phyloP scores from a whole-genome alignment of 2,113 vertebrate species.

The Petrocephalus microphthalmus region DNA sequence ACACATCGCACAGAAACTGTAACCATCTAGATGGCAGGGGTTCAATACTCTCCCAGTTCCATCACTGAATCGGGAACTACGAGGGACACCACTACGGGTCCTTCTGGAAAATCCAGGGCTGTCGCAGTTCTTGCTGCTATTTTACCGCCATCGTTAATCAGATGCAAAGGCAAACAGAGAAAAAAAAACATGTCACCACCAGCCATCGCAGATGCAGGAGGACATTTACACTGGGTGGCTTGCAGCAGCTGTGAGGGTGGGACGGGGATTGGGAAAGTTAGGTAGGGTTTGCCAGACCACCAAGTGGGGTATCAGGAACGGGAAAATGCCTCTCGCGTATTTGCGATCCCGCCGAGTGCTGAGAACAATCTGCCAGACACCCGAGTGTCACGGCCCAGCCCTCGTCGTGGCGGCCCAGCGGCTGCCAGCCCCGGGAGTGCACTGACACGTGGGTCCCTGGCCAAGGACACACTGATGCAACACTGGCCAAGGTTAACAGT shows the following conservation, averaged over 20 bases:
- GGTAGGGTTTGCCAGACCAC: background rate
- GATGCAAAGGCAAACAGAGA: background rate
- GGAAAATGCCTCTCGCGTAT: background rate
- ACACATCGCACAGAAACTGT: background rate
- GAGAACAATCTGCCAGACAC: background rate
- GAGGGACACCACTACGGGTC: background rate
- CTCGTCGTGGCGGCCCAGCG: background rate
- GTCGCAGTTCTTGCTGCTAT: background rate
- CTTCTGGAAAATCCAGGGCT: background rate
- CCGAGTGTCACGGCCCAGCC: background rate
- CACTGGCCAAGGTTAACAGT: background rate
- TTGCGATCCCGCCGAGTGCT: background rate
- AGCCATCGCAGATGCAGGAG: background rate
- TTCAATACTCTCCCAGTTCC: background rate
- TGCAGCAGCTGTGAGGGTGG: conserved; percentile 6
- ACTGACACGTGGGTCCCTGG: background rate
- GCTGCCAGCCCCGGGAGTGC: background rate
- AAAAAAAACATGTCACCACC: background rate
- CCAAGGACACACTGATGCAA: background rate
- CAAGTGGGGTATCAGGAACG: background rate
- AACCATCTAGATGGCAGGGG: background rate
- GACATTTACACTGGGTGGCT: background rate
- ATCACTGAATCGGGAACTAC: background rate
- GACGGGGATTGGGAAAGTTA: background rate
- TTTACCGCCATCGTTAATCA: background rate